Evolutionary conservation across 1,140 invertebrate genomes (phyloP).

Genomic region (Acyrthosiphon pisum): DNA sequence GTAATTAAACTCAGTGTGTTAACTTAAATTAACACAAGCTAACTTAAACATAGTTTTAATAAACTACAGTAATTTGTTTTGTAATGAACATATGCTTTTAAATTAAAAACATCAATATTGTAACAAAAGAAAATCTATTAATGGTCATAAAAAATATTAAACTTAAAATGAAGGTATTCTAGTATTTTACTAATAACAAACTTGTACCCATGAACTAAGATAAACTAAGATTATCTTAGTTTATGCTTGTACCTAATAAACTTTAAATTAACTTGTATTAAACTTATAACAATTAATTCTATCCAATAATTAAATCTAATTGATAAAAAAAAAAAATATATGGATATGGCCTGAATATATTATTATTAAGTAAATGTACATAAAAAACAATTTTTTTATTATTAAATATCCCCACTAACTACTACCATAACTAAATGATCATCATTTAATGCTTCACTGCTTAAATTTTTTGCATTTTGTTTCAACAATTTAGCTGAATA

Average conservation of each 20-base stretch:
- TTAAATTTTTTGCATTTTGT: constrained; percentile 85
- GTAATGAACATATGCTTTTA: background rate
- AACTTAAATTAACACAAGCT: background rate
- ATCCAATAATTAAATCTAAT: background rate
- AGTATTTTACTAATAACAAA: background rate
- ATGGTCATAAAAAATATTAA: background rate
- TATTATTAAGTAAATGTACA: background rate
- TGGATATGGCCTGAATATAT: background rate
- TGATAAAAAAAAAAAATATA: background rate
- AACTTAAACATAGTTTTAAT: constrained; percentile 17
- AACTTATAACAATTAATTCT: too few species aligned
- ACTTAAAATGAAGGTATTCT: background rate
- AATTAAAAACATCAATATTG: background rate
- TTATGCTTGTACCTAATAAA: too few species aligned
- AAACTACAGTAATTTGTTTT: background rate
- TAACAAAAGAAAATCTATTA: background rate
- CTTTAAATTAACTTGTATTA: too few species aligned
- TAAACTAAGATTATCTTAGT: too few species aligned
- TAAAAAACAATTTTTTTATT: constrained; percentile 66
- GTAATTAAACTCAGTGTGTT: background rate
- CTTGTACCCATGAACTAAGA: too few species aligned
- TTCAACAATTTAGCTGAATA: constrained; percentile 91
- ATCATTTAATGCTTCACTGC: constrained; percentile 87
- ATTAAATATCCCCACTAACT: constrained; percentile 77
- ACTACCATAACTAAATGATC: constrained; percentile 96